Percentiles rank a stretch among this genome's conserved stretches.
Conservation (phyloP, 2,113 vertebrate genomes). For the Amphilophus citrinellus region DNA sequence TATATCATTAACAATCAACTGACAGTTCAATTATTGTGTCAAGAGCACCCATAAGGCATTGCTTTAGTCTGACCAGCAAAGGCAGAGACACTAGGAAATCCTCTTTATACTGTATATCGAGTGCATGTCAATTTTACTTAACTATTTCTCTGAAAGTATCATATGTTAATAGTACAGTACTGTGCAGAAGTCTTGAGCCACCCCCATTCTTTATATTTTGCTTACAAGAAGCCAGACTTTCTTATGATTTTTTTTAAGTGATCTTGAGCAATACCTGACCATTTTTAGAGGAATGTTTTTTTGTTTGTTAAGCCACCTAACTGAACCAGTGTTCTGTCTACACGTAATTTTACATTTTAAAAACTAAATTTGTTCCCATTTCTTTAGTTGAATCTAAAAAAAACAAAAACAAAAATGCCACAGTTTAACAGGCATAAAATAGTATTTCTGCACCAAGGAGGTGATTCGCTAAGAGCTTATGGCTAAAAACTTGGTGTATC, state of each 20-base stretch:
- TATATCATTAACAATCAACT: conserved; percentile 40
- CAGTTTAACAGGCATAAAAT: too few species aligned
- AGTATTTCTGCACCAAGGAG: too few species aligned
- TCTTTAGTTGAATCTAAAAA: too few species aligned
- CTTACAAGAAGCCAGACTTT: neutral
- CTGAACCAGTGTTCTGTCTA: too few species aligned
- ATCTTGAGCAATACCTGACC: neutral
- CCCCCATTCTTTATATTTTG: neutral
- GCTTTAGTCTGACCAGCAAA: neutral
- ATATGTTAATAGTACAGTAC: neutral
- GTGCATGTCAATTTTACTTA: conserved; percentile 1
- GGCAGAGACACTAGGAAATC: neutral
- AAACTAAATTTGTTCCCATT: too few species aligned
- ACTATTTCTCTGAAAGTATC: neutral
- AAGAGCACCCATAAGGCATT: conserved; percentile 11
- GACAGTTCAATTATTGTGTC: conserved; percentile 38
- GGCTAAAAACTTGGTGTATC: too few species aligned
- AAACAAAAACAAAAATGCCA: too few species aligned
- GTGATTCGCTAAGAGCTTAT: too few species aligned
- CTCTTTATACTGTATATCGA: neutral
- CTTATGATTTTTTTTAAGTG: neutral
- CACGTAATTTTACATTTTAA: too few species aligned
- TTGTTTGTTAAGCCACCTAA: too few species aligned
- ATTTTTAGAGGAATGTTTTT: neutral
- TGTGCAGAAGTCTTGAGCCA: neutral